Base-by-base conservation (phyloP, 2,888 invertebrate species). In the Tetragnatha montana region DNA sequence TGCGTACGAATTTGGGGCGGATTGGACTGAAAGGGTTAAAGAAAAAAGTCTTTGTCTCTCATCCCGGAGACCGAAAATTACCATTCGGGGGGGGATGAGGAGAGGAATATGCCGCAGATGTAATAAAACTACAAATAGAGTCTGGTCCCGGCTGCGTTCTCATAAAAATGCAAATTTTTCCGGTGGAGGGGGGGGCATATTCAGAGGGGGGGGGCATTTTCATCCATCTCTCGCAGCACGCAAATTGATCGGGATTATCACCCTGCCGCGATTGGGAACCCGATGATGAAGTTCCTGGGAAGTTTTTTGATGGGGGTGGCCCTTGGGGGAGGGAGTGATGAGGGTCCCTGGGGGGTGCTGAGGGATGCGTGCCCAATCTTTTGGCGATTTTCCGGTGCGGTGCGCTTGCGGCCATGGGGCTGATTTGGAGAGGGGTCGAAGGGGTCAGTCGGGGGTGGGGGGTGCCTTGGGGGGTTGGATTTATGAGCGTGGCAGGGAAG, bases 101-200 rank as follows among this genome's bases (percentile, higher is more conserved):
- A 17, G 60, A 60, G 60, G 60, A 60, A 60, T 60, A 60, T 50
- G 76, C 50, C 49, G 78, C 69, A 84, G 76, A 85, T 70, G 81
- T 89, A 81, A 89, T 89, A 89, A 89, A 89, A 85, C 81, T 89
- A 75, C 89, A 89, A 89, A 89, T 84, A 89, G 80, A 79, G 88
- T 76, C 81, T 22, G 78, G 74, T 47, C 70, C 21, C 22, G 47
- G 35, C 69, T 68, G n/a, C 80, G 35, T 35, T 80, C 84, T 85
- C 85, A 89, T 89, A 85, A 89, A 89, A 89, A 89, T 89, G 89
- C 81, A 89, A 89, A 89, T 89, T 89, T 81, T 81, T 81, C 81
- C 80, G 71, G 69, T n/a, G n/a, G 35, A 35, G 35, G 35, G 35
- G 35, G 35, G 14, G 81, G 74, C 81, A 85, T 81, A 85, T 76